These are phyloP conservation scores for Corydoras maculifer DNA, from an alignment of 2,113 vertebrate genomes.

Conservation along the genomic window DNA sequence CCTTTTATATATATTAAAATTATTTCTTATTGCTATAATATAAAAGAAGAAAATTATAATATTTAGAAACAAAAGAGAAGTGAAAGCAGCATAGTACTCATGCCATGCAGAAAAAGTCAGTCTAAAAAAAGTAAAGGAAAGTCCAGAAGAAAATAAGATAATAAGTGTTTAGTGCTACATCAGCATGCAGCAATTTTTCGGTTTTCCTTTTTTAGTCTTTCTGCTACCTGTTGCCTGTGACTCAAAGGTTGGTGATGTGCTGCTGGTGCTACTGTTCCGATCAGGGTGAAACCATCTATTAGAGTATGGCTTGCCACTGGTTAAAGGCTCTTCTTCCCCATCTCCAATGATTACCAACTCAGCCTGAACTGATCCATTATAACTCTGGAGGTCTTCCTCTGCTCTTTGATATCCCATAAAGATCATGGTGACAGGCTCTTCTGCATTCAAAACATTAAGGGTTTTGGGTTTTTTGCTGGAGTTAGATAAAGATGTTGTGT, in stretches of 20 bases:
- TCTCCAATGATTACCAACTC: constrained; percentile 83
- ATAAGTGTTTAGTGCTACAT: constrained; percentile 52
- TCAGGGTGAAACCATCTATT: not conserved
- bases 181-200: constrained; percentile 56
- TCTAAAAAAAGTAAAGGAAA: not conserved
- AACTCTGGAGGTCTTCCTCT: constrained; percentile 60
- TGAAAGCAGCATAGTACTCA: constrained; percentile 3
- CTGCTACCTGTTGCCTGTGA: constrained; percentile 30
- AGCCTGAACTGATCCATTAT: constrained; percentile 71
- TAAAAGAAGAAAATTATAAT: too few species aligned
- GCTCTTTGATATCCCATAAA: constrained; percentile 90
- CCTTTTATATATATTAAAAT: too few species aligned
- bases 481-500: not conserved
- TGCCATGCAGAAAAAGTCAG: constrained; percentile 4
- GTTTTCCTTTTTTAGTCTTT: constrained; percentile 48
- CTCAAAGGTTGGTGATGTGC: not conserved
- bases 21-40: too few species aligned
- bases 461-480: not conserved
- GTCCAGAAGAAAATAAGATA: constrained; percentile 22
- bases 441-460: constrained; percentile 30
- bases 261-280: not conserved
- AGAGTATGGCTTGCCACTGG: not conserved
- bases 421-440: constrained; percentile 84
- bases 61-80: not conserved
- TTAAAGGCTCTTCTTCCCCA: constrained; percentile 51